Conservation (phyloP, 2,888 invertebrate genomes). For the Nemoura dubitans region DNA sequence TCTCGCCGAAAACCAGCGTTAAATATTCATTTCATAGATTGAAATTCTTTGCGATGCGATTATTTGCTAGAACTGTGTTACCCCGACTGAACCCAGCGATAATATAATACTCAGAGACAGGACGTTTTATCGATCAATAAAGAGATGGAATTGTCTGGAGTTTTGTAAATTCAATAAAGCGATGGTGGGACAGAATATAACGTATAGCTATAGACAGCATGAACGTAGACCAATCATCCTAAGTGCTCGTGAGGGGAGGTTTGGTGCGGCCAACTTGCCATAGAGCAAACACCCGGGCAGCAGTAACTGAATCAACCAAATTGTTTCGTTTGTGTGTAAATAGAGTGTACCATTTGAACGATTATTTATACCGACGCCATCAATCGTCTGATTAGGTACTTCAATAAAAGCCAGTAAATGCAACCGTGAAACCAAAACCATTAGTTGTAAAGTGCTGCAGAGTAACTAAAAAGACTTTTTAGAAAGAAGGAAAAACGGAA, state of each 20-base stretch:
- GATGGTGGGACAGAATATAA: not conserved
- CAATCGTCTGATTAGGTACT: not conserved
- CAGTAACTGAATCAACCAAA: not conserved
- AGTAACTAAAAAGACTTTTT: not conserved
- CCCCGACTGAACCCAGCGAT: not conserved
- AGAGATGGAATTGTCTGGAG: constrained; percentile 25
- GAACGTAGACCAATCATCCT: constrained; percentile 29
- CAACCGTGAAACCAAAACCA: not conserved
- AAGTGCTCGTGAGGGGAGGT: constrained; percentile 27
- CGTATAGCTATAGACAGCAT: not conserved
- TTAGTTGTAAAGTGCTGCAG: not conserved
- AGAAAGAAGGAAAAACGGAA: not conserved
- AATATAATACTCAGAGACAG: not conserved
- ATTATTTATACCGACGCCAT: not conserved
- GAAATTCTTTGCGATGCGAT: not conserved
- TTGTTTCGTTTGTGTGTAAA: not conserved
- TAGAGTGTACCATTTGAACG: not conserved
- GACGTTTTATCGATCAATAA: constrained; percentile 28
- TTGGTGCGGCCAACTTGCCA: not conserved
- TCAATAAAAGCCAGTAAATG: not conserved
- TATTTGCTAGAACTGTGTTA: not conserved
- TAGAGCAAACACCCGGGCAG: not conserved
- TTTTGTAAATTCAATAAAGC: constrained; percentile 42
- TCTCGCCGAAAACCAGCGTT: not conserved
- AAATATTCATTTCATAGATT: constrained; percentile 22